A percentile compares a stretch with the other conserved stretches of the same genome.
These are phyloP conservation scores for Papilio aristodemus DNA, from an alignment of 1,140 invertebrate species.

Conservation along the genomic window DNA sequence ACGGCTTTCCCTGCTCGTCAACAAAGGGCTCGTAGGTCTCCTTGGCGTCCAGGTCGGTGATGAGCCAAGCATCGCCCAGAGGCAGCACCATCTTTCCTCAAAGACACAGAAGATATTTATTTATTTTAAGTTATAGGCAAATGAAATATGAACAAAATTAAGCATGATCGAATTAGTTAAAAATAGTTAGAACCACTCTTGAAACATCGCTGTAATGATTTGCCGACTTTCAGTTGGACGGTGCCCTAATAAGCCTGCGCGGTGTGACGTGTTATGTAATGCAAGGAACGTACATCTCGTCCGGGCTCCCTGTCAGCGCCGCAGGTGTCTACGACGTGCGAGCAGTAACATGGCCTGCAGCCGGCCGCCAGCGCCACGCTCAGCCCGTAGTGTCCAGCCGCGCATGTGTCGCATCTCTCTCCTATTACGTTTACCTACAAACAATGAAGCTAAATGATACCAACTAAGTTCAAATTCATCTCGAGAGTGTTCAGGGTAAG, in stretches of 20 bases:
- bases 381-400: conserved; percentile 91
- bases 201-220: too few relatives aligned
- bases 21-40: conserved; percentile 59
- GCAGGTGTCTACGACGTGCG: conserved; percentile 90
- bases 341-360: conserved; percentile 95
- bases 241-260: not conserved
- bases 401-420: conserved; percentile 90
- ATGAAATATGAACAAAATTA: not conserved
- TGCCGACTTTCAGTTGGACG: too few relatives aligned
- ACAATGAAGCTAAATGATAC: conserved; percentile 18
- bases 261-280: not conserved
- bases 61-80: conserved; percentile 61
- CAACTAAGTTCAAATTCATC: too few relatives aligned
- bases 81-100: conserved; percentile 61
- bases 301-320: conserved; percentile 50
- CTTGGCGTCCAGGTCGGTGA: conserved; percentile 52
- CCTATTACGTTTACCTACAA: conserved; percentile 88
- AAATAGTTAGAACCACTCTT: too few relatives aligned
- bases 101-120: conserved; percentile 33
- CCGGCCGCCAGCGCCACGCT: conserved; percentile 88
- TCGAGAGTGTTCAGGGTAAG: too few relatives aligned
- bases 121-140: not conserved
- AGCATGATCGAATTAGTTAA: not conserved
- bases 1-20: conserved; percentile 64
- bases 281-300: conserved; percentile 47